Evolutionary conservation across 1,140 invertebrate species (phyloP), one percentile per base, ranked within the genome.

Genomic region (Gerris buenoi): DNA sequence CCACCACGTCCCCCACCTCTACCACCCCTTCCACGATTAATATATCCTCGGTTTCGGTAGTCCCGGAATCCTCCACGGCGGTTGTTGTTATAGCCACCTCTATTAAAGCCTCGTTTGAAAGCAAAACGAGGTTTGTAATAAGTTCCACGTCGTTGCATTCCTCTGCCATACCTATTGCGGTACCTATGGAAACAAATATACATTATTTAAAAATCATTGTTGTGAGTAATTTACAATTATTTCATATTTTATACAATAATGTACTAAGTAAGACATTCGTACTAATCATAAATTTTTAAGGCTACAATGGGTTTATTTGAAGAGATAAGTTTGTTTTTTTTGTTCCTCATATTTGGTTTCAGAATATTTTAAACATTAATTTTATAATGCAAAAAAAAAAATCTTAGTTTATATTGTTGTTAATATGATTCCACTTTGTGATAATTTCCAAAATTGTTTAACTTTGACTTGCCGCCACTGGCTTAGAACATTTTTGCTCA

Each of bases 121-220:
- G 86, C 79, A 0, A 88, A 88, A 26, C 86, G 79, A 0, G 86
- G 86, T 69, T 86, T 85, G 75, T 88, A 88, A 73, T 88, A 88
- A 0, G 86, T 88, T 58, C 86, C 86, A 18, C 86, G 81, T 70
- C 85, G 64, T 25, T 69, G 86, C 67, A 83, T 81, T 5, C 58
- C 58, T 73, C 76, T 80, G 69, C 69, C 72, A 68, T 80, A 79
- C 15, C 78, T 76, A 65, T 76, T 78, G 1, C 79, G 72, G 65
- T 81, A 77, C 10, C 79, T 79, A 65, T 84, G 76, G 33, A 87
- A 84, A 13, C 82, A 81, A 0, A 85, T 86, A 18, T 81, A 80
- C 63, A 84, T 86, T 1, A 86, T 80, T 2, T 77, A 80, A 0
- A 79, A 74, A 64, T 77, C 62, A 56, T 68, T 66, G 62, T 72